Conservation (phyloP, 2,113 vertebrate species). For the Python bivittatus region DNA sequence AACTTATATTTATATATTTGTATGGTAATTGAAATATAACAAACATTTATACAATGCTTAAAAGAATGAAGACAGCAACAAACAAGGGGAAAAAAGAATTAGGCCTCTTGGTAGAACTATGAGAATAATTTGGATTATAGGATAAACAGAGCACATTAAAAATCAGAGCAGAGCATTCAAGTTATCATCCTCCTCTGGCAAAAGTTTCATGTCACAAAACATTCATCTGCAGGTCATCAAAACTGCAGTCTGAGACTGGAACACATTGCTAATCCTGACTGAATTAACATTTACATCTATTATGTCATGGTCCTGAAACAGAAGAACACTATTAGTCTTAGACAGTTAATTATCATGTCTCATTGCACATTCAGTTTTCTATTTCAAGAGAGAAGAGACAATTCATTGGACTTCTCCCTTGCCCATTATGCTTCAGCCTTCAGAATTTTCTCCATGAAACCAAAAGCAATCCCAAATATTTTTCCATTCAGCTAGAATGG, state of each 20-base stretch:
- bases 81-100: background rate
- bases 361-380: slow-evolving; percentile 18
- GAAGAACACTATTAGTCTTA: slow-evolving; percentile 32
- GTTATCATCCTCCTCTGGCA: background rate
- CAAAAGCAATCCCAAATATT: slow-evolving; percentile 41
- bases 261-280: slow-evolving; percentile 22
- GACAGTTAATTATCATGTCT: background rate
- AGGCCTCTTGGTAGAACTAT: background rate
- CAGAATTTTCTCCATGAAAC: slow-evolving; percentile 14
- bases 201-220: slow-evolving; percentile 8
- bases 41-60: background rate
- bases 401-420: slow-evolving; percentile 19
- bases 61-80: background rate
- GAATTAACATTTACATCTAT: slow-evolving; percentile 36
- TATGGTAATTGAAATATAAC: background rate
- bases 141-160: background rate
- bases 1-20: background rate
- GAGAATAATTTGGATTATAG: slow-evolving; percentile 7
- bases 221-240: slow-evolving; percentile 13
- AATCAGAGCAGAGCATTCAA: background rate
- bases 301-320: slow-evolving; percentile 27
- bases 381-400: slow-evolving; percentile 33
- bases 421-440: slow-evolving; percentile 29
- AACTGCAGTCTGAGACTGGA: background rate
- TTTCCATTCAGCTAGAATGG: slow-evolving; percentile 37